Evolutionary conservation across 2,888 invertebrate genomes (phyloP), one percentile per base, ranked within the genome.

Genomic region (Scelioninae gen. 2): DNA sequence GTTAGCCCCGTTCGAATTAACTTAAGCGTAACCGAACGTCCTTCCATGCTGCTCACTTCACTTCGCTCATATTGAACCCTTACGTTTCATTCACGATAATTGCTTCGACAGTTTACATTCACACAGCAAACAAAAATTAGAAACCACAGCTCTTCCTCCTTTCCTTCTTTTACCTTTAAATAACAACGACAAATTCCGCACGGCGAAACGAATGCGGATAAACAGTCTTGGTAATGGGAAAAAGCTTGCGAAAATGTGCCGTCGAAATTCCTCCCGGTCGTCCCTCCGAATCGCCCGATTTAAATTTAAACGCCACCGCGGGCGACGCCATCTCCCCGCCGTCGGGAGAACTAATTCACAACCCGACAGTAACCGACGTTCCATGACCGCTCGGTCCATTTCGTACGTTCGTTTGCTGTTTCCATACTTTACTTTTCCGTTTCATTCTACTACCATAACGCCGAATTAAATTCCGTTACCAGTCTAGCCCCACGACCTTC

Each of bases 371-470:
- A 79, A 79, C 77, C 80, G 81, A 81, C 81, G 82, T 81, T 80
- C 81, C 80, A 81, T 80, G 81, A 80, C 80, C 81, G 79, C 74
- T 76, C 80, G 75, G 67, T 78, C 77, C 60, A 50, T 70, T 69
- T 55, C 61, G 52, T 70, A 46, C 57, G 48, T 50, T 61, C 61
- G 19, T 63, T 43, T 35, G 31, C 78, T 79, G 80, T 81, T 84
- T 84, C 84, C 81, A 81, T 81, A 82, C 83, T 83, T 83, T 82
- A 83, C 81, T 80, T 81, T 78, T 80, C 81, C 81, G 82, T 81
- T 84, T 82, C 82, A 83, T 84, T 84, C 83, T 80, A 81, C 80
- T 82, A 80, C 81, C 81, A 85, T 84, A 84, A 84, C 82, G 81
- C 83, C 81, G 81, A 61, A 71, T 73, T 61, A 68, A 61, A 68